Evolutionary conservation across 2,113 vertebrate species (phyloP).

Genomic region (Notarius lentiginosus): DNA sequence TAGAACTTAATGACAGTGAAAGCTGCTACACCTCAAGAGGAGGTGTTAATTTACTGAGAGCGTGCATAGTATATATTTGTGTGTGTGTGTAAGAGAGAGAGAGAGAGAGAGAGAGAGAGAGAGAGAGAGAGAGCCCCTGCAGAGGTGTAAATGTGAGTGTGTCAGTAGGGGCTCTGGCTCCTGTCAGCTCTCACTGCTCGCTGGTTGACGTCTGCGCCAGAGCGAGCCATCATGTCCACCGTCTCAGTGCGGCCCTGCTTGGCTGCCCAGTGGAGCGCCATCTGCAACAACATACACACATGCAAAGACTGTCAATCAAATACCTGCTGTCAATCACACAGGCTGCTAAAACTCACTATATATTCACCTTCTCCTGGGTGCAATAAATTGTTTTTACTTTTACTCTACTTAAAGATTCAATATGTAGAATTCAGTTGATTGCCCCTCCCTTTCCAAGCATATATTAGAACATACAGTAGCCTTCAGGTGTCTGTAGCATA

Average conservation of each 20-base stretch:
- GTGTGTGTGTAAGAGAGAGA: constrained; percentile 6
- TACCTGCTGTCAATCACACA: constrained; percentile 31
- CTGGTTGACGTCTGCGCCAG: constrained; percentile 76
- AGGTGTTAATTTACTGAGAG: constrained; percentile 38
- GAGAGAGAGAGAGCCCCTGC: constrained; percentile 40
- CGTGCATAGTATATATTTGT: constrained; percentile 22
- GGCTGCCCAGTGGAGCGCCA: constrained; percentile 73
- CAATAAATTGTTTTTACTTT: background rate
- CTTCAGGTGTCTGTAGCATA: too few relatives aligned
- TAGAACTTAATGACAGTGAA: constrained; percentile 23
- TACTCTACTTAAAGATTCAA: background rate
- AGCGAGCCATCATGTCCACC: constrained; percentile 72
- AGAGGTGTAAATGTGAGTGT: constrained; percentile 66
- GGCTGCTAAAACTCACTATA: constrained; percentile 26
- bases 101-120: background rate
- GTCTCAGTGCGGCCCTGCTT: constrained; percentile 67
- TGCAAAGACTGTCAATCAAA: constrained; percentile 39
- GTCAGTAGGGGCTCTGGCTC: constrained; percentile 67
- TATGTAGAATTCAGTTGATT: too few relatives aligned
- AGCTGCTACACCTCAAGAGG: constrained; percentile 23
- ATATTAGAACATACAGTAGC: too few relatives aligned
- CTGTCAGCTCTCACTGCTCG: constrained; percentile 79
- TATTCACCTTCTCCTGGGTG: background rate
- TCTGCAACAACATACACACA: constrained; percentile 63
- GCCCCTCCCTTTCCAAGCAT: too few relatives aligned